phyloP scores from a whole-genome alignment of 2,113 vertebrate species.

The Nothoprocta perdicaria region DNA sequence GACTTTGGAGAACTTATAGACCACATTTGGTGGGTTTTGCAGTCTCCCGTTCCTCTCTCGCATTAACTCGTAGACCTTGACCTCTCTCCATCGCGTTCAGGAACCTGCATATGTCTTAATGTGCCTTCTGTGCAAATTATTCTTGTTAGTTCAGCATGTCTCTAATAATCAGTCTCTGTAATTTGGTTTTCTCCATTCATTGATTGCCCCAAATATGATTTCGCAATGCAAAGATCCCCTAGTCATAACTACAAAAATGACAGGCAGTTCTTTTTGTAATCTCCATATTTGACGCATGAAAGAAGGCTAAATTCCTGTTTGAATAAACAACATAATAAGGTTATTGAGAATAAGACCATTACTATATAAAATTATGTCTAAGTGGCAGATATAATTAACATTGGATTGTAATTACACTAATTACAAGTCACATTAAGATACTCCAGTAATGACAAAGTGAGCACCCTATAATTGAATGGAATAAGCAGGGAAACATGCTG shows the following conservation, averaged over 20 bases:
- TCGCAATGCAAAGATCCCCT: conserved; percentile 72
- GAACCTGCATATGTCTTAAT: background rate
- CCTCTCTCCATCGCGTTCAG: background rate
- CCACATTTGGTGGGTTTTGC: fast-evolving
- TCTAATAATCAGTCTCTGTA: conserved; percentile 57
- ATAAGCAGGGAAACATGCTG: conserved; percentile 86
- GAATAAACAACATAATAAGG: conserved; percentile 87
- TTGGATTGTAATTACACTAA: conserved; percentile 92
- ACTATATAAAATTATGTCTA: conserved; percentile 88
- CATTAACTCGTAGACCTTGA: background rate
- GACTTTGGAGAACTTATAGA: background rate
- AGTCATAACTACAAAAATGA: conserved; percentile 76
- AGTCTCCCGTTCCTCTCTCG: background rate
- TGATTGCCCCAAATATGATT: conserved; percentile 80
- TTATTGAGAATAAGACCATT: conserved; percentile 85
- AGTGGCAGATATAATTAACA: conserved; percentile 90
- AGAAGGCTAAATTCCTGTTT: conserved; percentile 88
- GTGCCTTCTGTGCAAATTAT: conserved; percentile 42
- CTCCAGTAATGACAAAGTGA: conserved; percentile 88
- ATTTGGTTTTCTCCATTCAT: conserved; percentile 77
- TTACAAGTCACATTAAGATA: conserved; percentile 92
- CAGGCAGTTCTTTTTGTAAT: conserved; percentile 78
- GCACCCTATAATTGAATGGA: conserved; percentile 87
- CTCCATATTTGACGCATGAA: conserved; percentile 82
- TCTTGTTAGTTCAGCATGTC: conserved; percentile 69